Evolutionary conservation across 2,797 vertebrate species (phyloP).

Genomic region (Microctenopoma steveboyesi): DNA sequence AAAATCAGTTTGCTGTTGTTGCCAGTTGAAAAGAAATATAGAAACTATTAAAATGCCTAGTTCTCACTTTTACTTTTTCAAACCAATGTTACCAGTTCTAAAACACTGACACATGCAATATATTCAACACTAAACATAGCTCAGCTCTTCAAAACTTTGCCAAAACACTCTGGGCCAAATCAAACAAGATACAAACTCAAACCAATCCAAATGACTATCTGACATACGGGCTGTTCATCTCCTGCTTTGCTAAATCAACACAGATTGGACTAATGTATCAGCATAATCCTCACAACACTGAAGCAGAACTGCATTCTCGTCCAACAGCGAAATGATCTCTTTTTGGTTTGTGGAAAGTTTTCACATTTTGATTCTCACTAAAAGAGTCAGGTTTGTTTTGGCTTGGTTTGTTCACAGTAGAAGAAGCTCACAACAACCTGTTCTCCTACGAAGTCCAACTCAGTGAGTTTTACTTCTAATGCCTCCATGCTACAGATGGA

Average conservation of each 20-base stretch:
- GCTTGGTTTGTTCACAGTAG: constrained; percentile 40
- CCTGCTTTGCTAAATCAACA: constrained; percentile 73
- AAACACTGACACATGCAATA: constrained; percentile 31
- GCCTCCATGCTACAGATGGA: constrained; percentile 38
- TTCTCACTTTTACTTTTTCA: neutral
- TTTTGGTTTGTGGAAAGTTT: constrained; percentile 37
- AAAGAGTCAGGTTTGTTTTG: constrained; percentile 61
- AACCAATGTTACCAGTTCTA: neutral
- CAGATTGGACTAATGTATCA: constrained; percentile 71
- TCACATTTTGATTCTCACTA: constrained; percentile 54
- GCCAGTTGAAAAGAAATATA: neutral
- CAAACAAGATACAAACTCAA: constrained; percentile 60
- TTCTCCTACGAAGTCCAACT: constrained; percentile 37
- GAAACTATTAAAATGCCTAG: constrained; percentile 5
- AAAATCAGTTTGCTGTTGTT: too few species aligned
- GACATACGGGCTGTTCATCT: constrained; percentile 72
- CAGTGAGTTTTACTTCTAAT: constrained; percentile 36
- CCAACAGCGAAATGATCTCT: constrained; percentile 54
- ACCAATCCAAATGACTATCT: constrained; percentile 62
- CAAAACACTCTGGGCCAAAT: constrained; percentile 62
- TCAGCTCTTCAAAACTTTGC: constrained; percentile 54
- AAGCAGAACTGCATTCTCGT: constrained; percentile 47
- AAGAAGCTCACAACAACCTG: constrained; percentile 41
- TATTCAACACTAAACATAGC: constrained; percentile 54
- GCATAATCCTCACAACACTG: constrained; percentile 64